Base-by-base conservation (phyloP, 1,140 invertebrate species). In the Drosophila truncata region DNA sequence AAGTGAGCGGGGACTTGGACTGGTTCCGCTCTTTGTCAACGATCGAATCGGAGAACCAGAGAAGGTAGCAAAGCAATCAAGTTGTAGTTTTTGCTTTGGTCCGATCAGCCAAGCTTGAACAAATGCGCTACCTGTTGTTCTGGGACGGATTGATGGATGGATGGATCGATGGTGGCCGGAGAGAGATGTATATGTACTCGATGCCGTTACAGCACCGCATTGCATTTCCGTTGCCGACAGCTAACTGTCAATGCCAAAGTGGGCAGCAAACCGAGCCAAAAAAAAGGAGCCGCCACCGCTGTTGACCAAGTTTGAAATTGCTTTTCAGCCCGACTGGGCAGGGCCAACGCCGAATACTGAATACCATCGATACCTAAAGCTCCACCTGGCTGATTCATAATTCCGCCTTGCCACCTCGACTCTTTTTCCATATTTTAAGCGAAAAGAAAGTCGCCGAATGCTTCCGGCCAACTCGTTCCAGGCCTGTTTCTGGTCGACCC, bases 211-310 rank as follows among this genome's bases (percentile, higher is more conserved):
- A 66, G 78, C 80, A 88, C 72, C 85, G 74, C 85, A 88, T 80
- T 88, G 84, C 84, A 88, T 88, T 88, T 88, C 84, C 84, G 82
- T 63, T 77, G 78, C 69, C 73, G 77, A 88, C 84, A 80, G 85
- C 73, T 88, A 88, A 84, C 84, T 88, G 84, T 90, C 84, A 88
- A 88, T 88, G 84, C 85, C 84, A 87, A 80, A 87, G 82, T 78
- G 78, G 82, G 67, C 77, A 50, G 58, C 58, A 58, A 44, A 27
- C 39, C 52, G 42, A 78, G 71, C 66, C 81, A 81, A 81, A 82
- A 78, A 59, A 70, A 57, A 50, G 47, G 47, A 29, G 47, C 47
- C 47, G 47, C 47, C 47, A 50, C 47, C 47, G 25, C 47, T 23
- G 61, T 78, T 81, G 80, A 63, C 80, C 84, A 88, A 84, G 64